Conservation (phyloP, 1,140 invertebrate species). For the Achatina immaculata region DNA sequence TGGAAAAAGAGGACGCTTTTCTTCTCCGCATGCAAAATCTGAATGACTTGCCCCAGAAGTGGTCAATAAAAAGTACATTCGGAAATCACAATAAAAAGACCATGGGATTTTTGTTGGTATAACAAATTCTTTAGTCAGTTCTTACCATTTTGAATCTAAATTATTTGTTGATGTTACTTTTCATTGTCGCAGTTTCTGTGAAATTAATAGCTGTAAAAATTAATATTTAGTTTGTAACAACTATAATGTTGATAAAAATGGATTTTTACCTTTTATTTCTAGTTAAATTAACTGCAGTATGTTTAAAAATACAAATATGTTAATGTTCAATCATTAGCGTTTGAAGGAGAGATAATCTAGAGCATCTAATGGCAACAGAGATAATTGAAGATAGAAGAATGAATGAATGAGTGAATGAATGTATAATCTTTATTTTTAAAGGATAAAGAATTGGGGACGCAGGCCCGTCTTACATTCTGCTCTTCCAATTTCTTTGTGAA, state of each 20-base stretch:
- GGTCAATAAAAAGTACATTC: neutral
- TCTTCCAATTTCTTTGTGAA: no score
- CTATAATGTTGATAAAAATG: neutral
- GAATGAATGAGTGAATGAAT: no score
- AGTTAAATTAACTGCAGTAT: no score
- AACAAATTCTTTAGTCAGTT: neutral
- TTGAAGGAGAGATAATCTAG: no score
- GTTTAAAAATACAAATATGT: no score
- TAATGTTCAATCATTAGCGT: no score
- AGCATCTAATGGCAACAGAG: no score
- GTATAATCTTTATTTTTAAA: no score
- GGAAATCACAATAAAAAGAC: neutral
- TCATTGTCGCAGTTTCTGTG: neutral
- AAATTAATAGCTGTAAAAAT: neutral
- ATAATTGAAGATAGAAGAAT: no score
- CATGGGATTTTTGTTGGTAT: conserved; percentile 21
- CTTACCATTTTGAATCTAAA: neutral
- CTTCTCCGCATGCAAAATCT: neutral
- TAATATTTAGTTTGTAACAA: neutral
- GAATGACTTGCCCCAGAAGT: neutral
- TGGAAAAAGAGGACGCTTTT: neutral
- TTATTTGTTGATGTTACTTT: no score
- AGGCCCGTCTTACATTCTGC: no score
- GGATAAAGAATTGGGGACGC: no score
- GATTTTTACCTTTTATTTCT: neutral